Evolutionary conservation across 2,797 vertebrate genomes (phyloP).

Genomic region (Poecilia wingei): DNA sequence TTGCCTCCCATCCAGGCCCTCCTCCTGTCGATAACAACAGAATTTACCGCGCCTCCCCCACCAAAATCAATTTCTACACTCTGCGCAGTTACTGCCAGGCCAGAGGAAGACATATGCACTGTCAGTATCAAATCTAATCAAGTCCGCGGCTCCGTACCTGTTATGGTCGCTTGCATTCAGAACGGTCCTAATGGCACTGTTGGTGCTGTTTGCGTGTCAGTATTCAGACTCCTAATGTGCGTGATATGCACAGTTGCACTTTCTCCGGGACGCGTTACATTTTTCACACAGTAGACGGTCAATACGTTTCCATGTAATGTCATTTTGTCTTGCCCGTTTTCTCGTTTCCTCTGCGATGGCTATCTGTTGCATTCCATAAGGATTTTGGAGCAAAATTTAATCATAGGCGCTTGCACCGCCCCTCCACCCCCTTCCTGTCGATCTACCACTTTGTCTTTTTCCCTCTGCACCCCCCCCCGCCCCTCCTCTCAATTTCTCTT

Average conservation of each 20-base stretch:
- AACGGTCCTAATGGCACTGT: slow-evolving; percentile 44
- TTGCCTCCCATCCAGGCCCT: slow-evolving; percentile 28
- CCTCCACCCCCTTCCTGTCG: slow-evolving; percentile 8
- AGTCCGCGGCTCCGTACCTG: slow-evolving; percentile 53
- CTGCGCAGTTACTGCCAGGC: slow-evolving; percentile 45
- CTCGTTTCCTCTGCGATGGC: not conserved
- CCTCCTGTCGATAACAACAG: slow-evolving; percentile 68
- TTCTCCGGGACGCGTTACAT: slow-evolving; percentile 20
- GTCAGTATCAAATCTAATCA: slow-evolving; percentile 78
- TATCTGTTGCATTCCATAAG: slow-evolving; percentile 22
- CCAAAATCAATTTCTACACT: slow-evolving; percentile 65
- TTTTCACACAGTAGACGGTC: slow-evolving; percentile 19
- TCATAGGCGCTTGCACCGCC: slow-evolving; percentile 36
- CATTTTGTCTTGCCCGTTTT: slow-evolving; percentile 20
- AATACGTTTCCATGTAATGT: slow-evolving; percentile 31
- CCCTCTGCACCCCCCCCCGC: not conserved
- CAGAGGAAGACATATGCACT: slow-evolving; percentile 74
- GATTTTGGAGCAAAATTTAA: slow-evolving; percentile 43
- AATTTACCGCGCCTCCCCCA: slow-evolving; percentile 43
- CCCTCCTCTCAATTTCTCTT: slow-evolving; percentile 20
- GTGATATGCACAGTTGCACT: slow-evolving; percentile 37
- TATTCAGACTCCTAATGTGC: slow-evolving; percentile 46
- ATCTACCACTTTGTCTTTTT: slow-evolving; percentile 21
- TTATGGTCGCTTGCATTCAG: slow-evolving; percentile 54
- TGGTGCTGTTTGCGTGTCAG: slow-evolving; percentile 51